Base-by-base conservation (phyloP, 2,113 vertebrate genomes). In the Columba livia region DNA sequence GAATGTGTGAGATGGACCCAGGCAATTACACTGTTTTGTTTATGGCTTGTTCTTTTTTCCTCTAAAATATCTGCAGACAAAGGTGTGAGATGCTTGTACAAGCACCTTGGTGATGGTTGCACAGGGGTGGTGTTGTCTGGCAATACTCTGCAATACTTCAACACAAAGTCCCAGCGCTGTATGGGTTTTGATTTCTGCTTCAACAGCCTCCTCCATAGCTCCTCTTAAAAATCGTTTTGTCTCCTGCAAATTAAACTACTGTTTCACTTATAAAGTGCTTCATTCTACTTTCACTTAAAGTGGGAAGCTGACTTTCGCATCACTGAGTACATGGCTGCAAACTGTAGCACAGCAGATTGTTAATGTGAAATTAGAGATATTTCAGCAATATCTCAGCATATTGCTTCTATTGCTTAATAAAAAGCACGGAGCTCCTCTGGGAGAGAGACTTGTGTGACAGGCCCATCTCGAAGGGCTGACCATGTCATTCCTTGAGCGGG, bases 81-180 rank as follows among this genome's bases (percentile, higher is more conserved):
- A 57, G n/a, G 44, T 61, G 72, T 11, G 69, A 69, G 83, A 20
- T 65, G 86, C n/a, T 54, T 36, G 20, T 51, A 11, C 36, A 13
- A 23, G 11, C 0, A 6, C 28, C 48, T 53, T 0, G 2, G 64
- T 25, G 74, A 16, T 10, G 56, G 24, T 26, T 28, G n/a, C 4
- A 2, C 32, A 6, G 53, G 23, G 12, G 21, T 62, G 38, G n/a
- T 3, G 2, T 64, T 0, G 1, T 28, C 32, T 4, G 21, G 72
- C 64, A 2, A 1, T 9, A 56, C 71, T 57, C 20, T 4, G 38
- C 5, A 0, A 36, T 31, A 38, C 42, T 42, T 28, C 24, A 15
- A 3, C 40, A 23, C 12, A 6, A 21, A 15, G 51, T 34, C 74
- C 70, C 73, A n/a, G 50, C 0, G 0, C 73, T 0, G 0, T 6